Evolutionary conservation across 2,888 invertebrate species (phyloP).

Genomic region (Amphipoea oculea): DNA sequence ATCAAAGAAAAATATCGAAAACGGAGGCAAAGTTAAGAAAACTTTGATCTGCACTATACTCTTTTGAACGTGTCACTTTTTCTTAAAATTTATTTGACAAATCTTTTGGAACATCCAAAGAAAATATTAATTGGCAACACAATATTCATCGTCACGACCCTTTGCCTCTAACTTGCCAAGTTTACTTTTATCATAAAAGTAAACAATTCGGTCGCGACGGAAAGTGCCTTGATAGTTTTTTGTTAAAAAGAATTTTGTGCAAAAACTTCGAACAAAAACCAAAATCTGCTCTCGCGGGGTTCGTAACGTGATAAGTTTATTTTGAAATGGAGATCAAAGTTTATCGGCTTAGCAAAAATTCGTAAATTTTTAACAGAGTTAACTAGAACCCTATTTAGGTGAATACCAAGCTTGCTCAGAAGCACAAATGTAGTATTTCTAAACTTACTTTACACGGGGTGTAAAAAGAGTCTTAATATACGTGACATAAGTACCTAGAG

Average conservation of each 20-base stretch:
- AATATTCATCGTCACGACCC: slow-evolving; percentile 73
- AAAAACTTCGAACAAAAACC: slow-evolving; percentile 85
- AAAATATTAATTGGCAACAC: slow-evolving; percentile 52
- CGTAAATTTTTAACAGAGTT: not conserved
- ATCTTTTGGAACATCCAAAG: not conserved
- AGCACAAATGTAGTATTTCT: not conserved
- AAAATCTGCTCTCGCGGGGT: slow-evolving; percentile 78
- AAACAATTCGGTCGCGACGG: slow-evolving; percentile 82
- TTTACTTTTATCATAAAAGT: slow-evolving; percentile 84
- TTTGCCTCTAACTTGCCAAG: slow-evolving; percentile 70
- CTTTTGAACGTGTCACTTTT: not conserved
- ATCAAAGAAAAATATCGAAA: not conserved
- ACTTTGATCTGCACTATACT: not conserved
- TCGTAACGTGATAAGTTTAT: slow-evolving; percentile 88
- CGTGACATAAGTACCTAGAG: not conserved
- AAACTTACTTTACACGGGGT: not conserved
- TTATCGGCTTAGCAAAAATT: slow-evolving; percentile 73
- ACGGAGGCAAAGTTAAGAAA: not conserved
- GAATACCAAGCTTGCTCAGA: not conserved
- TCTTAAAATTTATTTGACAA: not conserved
- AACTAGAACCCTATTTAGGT: not conserved
- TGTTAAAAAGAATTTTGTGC: slow-evolving; percentile 81
- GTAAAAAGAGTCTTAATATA: not conserved
- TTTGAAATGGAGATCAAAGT: slow-evolving; percentile 83
- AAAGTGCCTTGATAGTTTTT: slow-evolving; percentile 78